Conservation (phyloP, 2,797 vertebrate genomes). For the Cottoperca gobio region DNA sequence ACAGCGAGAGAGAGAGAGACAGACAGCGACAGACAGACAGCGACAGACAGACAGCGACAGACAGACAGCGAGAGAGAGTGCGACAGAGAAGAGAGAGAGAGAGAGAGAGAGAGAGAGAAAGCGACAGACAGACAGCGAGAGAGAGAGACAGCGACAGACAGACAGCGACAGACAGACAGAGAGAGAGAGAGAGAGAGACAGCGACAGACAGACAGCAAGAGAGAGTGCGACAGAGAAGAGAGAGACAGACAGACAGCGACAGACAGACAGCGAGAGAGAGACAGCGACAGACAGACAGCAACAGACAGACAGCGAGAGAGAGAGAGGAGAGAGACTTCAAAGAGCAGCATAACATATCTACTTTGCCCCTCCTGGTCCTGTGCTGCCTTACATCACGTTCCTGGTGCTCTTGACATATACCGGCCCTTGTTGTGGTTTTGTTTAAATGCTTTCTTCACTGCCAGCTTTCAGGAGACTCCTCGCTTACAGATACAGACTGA, state of each 20-base stretch:
- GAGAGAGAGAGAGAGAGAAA: slow-evolving; percentile 35
- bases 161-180: slow-evolving; percentile 34
- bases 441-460: slow-evolving; percentile 66
- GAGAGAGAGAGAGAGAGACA: slow-evolving; percentile 31
- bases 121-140: too few species aligned
- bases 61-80: too few species aligned
- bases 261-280: too few species aligned
- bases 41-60: too few species aligned
- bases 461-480: slow-evolving; percentile 62
- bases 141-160: too few species aligned
- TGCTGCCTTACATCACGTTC: slow-evolving; percentile 64
- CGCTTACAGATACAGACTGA: slow-evolving; percentile 43
- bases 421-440: slow-evolving; percentile 68
- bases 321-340: slow-evolving; percentile 75
- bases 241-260: too few species aligned
- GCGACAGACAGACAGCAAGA: slow-evolving; percentile 34
- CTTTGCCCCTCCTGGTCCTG: slow-evolving; percentile 5
- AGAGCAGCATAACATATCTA: slow-evolving; percentile 55
- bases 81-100: slow-evolving; percentile 60
- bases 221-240: too few species aligned
- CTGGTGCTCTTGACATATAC: slow-evolving; percentile 63
- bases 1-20: slow-evolving; percentile 24
- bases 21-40: too few species aligned
- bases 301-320: too few species aligned
- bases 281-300: too few species aligned